phyloP scores from a whole-genome alignment of 2,888 invertebrate genomes.

The Dicranocentrus wangi region DNA sequence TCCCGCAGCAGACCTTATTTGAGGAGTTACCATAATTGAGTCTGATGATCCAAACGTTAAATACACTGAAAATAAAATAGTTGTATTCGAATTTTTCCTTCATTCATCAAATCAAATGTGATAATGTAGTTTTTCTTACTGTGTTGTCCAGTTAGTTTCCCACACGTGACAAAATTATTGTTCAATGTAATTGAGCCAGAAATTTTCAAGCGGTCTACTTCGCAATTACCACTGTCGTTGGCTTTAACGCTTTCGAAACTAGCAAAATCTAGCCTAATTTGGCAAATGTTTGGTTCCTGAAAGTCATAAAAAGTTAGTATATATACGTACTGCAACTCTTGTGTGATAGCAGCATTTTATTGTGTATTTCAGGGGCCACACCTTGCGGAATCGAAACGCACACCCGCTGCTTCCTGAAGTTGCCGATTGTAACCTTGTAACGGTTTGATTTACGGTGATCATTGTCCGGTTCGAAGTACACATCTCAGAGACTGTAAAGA shows the following conservation, averaged over 20 bases:
- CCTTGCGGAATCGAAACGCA: conserved; percentile 59
- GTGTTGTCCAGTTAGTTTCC: conserved; percentile 54
- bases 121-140: no score
- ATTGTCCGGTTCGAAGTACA: conserved; percentile 30
- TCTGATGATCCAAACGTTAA: conserved; percentile 55
- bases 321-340: not conserved
- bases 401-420: conserved; percentile 32
- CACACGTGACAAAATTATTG: conserved; percentile 53
- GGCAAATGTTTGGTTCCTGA: conserved; percentile 64
- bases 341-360: no score
- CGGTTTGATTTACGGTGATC: conserved; percentile 51
- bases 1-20: no score
- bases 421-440: conserved; percentile 41
- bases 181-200: conserved; percentile 28
- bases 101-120: not conserved
- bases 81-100: no score
- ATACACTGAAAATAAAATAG: conserved; percentile 57
- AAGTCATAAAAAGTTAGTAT: not conserved
- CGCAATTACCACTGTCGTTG: conserved; percentile 40
- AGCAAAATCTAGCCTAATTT: conserved; percentile 61
- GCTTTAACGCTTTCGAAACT: not conserved
- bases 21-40: conserved; percentile 43
- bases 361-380: no score
- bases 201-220: conserved; percentile 41
- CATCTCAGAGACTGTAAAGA: conserved; percentile 39